Evolutionary conservation across 2,888 invertebrate genomes (phyloP).

Genomic region (Hyposoter dolosus): DNA sequence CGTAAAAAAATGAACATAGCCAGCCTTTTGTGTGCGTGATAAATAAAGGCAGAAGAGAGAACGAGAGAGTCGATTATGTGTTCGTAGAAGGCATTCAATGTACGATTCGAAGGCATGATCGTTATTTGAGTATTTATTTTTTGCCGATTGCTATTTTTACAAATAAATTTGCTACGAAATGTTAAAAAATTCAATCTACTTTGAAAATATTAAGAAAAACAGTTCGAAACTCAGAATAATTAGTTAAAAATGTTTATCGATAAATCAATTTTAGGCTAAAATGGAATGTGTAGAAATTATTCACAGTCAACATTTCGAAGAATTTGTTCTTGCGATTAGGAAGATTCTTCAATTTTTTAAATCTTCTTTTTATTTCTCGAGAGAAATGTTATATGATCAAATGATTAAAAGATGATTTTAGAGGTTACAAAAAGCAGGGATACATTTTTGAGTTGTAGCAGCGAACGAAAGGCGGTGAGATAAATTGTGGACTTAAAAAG

Average conservation of each 20-base stretch:
- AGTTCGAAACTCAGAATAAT: not conserved
- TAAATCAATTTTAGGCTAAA: not conserved
- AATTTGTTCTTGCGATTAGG: not conserved
- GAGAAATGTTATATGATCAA: not conserved
- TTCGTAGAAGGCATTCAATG: not conserved
- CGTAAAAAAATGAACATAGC: slow-evolving; percentile 12
- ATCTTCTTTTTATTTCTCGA: not conserved
- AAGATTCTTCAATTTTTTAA: not conserved
- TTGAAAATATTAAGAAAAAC: not conserved
- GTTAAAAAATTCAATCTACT: not conserved
- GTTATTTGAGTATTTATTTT: not conserved
- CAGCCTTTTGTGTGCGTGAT: slow-evolving; percentile 40
- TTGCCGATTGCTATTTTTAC: not conserved
- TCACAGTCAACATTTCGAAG: not conserved
- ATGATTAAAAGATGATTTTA: not conserved
- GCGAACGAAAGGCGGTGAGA: not conserved
- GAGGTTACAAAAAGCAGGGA: not conserved
- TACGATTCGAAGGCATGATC: not conserved
- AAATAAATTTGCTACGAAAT: not conserved
- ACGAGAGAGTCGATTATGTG: not conserved
- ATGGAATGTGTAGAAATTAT: not conserved
- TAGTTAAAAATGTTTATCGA: not conserved
- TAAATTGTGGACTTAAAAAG: not conserved
- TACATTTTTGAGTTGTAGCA: not conserved
- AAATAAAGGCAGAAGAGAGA: slow-evolving; percentile 56